Base-by-base conservation (phyloP, 2,888 invertebrate genomes). In the Neoaliturus tenellus region DNA sequence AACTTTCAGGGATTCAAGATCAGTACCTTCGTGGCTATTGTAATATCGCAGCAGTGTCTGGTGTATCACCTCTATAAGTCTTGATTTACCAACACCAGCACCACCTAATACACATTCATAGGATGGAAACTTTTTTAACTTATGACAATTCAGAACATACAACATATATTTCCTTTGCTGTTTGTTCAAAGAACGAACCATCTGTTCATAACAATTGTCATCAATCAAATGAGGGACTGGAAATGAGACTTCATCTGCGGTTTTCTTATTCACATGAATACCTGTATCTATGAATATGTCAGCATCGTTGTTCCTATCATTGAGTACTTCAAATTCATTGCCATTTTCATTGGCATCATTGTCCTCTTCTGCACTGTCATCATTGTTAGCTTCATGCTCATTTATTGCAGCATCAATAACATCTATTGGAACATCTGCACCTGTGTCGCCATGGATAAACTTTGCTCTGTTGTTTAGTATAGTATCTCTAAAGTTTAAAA, bases 21-120 rank as follows among this genome's bases (percentile, higher is more conserved):
- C 51, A 25, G 25, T 20, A 58, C 82, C 82, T 55, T 48, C 35
- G 17, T 44, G 35, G 25, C 23, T 48, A 58, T 86, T 81, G 35
- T 62, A 86, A 51, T 62, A 80, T 8, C 80, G 62, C 23, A 83
- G 12, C 33, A 85, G n/a, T n/a, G 75, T 23, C 67, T 86, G 87
- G 28, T 85, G 62, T 44, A 87, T 78, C 20, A 86, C 85, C 23
- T 84, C 84, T 2, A 88, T 85, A 5, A 87, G 81, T 20, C 28
- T 67, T 23, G 84, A 84, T 86, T 88, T 51, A 23, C 51, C 51
- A 51, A 51, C 51, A 6, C 51, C 51, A 5, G 51, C 51, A 23
- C 51, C 51, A 23, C 51, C 51, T 10, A 51, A 51, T 20, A 51
- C 23, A 23, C 51, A 51, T 51, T 51, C 51, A 51, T 51, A 51